Conservation (phyloP, 2,888 invertebrate species). For the Rhingia campestris region DNA sequence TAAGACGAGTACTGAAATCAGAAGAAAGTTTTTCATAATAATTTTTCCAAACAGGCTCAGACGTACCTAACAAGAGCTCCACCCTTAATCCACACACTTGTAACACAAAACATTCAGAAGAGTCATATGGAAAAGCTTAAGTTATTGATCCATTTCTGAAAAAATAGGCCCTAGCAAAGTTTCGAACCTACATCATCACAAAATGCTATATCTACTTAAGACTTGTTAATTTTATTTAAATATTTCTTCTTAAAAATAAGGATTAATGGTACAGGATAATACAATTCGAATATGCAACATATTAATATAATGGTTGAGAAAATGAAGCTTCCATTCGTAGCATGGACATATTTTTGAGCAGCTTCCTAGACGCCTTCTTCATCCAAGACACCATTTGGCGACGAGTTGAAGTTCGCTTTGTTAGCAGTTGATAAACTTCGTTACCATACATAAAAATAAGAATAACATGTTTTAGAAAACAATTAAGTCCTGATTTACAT, state of each 20-base stretch:
- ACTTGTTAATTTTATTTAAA: too few species aligned
- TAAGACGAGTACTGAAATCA: slow-evolving; percentile 54
- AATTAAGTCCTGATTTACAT: not conserved
- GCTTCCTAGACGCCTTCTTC: slow-evolving; percentile 15
- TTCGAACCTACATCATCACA: too few species aligned
- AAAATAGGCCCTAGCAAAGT: too few species aligned
- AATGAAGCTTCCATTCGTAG: slow-evolving; percentile 39
- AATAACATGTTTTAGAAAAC: not conserved
- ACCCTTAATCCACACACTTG: too few species aligned
- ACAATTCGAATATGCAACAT: not conserved
- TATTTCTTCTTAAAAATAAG: too few species aligned
- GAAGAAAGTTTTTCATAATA: not conserved
- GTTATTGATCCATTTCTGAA: too few species aligned
- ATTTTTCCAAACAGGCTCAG: not conserved
- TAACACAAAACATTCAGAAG: too few species aligned
- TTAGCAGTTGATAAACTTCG: slow-evolving; percentile 56
- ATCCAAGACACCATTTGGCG: slow-evolving; percentile 39
- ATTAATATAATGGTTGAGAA: slow-evolving; percentile 34
- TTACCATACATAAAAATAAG: slow-evolving; percentile 32
- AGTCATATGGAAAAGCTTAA: too few species aligned
- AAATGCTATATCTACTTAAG: too few species aligned
- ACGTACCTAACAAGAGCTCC: not conserved
- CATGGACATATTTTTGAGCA: slow-evolving; percentile 47
- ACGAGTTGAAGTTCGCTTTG: slow-evolving; percentile 5
- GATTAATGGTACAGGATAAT: not conserved